phyloP scores from a whole-genome alignment of 2,113 vertebrate species.

The Actenoides lindsayi region DNA sequence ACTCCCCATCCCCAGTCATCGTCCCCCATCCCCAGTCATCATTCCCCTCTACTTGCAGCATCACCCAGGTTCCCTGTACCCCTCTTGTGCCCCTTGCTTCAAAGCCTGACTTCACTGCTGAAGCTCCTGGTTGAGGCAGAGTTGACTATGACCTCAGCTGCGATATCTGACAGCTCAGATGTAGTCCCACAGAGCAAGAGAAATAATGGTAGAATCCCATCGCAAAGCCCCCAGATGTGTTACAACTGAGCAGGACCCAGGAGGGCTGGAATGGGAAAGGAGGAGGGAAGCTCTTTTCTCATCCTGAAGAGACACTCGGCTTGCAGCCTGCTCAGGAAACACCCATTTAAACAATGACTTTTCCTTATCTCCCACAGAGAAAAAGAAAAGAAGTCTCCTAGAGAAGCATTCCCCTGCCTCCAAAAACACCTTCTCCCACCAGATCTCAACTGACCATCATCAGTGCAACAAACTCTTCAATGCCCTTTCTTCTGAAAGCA shows the following conservation, averaged over 20 bases:
- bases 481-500: background rate
- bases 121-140: background rate
- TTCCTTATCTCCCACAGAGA: background rate
- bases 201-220: background rate
- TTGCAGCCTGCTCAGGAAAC: background rate
- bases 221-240: background rate
- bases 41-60: background rate
- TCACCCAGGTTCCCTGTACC: rapidly evolving
- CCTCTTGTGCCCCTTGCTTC: background rate
- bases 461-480: background rate
- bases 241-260: background rate
- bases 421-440: background rate
- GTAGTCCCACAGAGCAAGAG: background rate
- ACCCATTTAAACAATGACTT: background rate
- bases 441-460: background rate
- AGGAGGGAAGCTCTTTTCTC: no score
- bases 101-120: background rate
- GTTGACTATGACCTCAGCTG: background rate
- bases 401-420: background rate
- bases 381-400: background rate
- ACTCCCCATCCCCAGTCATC: background rate
- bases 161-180: background rate
- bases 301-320: background rate
- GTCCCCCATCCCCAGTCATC: no score
- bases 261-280: background rate